phyloP scores from a whole-genome alignment of 2,113 vertebrate species.

The Anguilla japonica region DNA sequence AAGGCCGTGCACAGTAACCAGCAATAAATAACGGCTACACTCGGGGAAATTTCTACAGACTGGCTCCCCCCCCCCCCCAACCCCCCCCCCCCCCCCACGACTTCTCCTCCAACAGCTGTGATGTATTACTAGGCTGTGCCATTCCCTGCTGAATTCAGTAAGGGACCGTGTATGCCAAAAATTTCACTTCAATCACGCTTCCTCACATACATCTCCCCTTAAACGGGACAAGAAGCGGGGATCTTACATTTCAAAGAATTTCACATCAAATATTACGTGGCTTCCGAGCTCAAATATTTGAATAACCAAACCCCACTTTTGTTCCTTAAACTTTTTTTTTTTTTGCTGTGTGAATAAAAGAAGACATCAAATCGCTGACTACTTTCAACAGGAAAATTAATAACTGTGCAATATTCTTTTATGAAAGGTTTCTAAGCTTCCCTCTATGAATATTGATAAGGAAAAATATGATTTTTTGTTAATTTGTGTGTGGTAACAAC shows the following conservation, averaged over 20 bases:
- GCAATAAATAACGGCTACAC: slow-evolving; percentile 51
- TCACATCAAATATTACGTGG: background rate
- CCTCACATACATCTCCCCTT: background rate
- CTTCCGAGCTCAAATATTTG: background rate
- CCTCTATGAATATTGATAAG: background rate
- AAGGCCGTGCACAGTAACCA: slow-evolving; percentile 39
- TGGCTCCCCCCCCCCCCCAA: slow-evolving; percentile 37
- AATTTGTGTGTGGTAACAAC: background rate
- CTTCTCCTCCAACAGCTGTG: slow-evolving; percentile 50
- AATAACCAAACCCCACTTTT: background rate
- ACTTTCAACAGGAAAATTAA: background rate
- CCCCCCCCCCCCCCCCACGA: slow-evolving; percentile 35
- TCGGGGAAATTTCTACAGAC: slow-evolving; percentile 44
- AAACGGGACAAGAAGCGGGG: background rate
- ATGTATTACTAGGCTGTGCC: slow-evolving; percentile 44
- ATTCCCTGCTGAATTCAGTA: slow-evolving; percentile 42
- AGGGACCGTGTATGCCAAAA: slow-evolving; percentile 30
- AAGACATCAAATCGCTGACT: background rate
- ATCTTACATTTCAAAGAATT: background rate
- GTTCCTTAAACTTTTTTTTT: background rate
- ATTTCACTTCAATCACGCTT: slow-evolving; percentile 20
- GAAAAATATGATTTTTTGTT: background rate
- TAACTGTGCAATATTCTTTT: background rate
- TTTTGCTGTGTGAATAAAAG: background rate
- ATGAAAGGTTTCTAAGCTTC: background rate